Evolutionary conservation across 2,888 invertebrate genomes (phyloP).

Genomic region (Prenolepis imparis): DNA sequence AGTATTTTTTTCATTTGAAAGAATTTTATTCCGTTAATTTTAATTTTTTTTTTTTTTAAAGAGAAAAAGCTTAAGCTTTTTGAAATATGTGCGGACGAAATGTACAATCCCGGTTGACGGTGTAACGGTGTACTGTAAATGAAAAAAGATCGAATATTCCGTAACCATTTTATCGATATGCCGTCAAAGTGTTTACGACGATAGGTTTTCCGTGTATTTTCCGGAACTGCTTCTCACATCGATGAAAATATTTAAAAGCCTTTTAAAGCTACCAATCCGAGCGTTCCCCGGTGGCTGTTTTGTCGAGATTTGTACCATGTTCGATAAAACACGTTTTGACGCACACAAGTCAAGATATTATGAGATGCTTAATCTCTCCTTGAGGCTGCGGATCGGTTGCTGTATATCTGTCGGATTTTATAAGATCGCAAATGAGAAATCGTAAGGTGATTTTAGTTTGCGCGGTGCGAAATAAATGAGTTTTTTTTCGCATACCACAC

Average conservation of each 20-base stretch:
- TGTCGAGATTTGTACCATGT: slow-evolving; percentile 16
- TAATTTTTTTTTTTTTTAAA: not conserved
- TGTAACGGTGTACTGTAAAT: slow-evolving; percentile 1
- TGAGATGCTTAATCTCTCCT: slow-evolving; percentile 21
- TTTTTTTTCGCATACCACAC: not conserved
- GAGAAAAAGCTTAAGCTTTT: not conserved
- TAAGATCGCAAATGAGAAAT: slow-evolving; percentile 9
- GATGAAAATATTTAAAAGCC: slow-evolving; percentile 43
- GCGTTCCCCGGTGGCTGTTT: slow-evolving; percentile 9
- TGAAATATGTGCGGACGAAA: not conserved
- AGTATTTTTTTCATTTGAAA: too few species aligned
- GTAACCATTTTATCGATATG: slow-evolving; percentile 33
- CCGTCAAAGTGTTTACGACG: slow-evolving; percentile 41
- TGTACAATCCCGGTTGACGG: not conserved
- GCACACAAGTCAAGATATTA: slow-evolving; percentile 1
- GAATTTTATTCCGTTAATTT: slow-evolving; percentile 5
- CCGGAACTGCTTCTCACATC: slow-evolving; percentile 29
- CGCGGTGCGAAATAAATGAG: slow-evolving; percentile 26
- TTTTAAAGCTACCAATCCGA: slow-evolving; percentile 39
- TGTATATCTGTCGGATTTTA: not conserved
- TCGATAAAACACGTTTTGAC: slow-evolving; percentile 12
- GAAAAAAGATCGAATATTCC: slow-evolving; percentile 45
- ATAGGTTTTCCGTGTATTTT: slow-evolving; percentile 47
- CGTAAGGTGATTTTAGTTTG: slow-evolving; percentile 29
- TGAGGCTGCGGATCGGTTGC: not conserved